Evolutionary conservation across 2,888 invertebrate genomes (phyloP), one percentile per base, ranked within the genome.

Genomic region (Calameuta idolon): DNA sequence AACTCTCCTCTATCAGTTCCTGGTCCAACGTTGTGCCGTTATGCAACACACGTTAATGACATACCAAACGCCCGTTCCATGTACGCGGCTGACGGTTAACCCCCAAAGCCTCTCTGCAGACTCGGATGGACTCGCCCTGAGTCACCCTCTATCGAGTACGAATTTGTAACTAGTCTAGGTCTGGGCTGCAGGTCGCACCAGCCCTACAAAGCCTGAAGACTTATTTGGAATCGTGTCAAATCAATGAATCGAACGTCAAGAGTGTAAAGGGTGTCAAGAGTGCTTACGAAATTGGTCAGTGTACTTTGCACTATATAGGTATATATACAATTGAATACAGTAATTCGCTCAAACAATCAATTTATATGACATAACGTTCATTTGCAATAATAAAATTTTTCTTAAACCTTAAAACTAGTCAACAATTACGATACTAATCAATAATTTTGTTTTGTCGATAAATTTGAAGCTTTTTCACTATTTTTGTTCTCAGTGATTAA

Each of bases 51-150:
- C 74, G 34, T 74, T 76, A 68, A 69, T 73, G 68, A 68, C 74
- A 73, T 15, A 82, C 80, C 85, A 82, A 82, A 86, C 85, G 86
- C 86, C 84, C 79, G 81, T 81, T 84, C 80, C 80, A 75, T 81
- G 81, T 81, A 82, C 79, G 82, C 77, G 83, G 81, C 80, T 77
- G 78, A 82, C 77, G 85, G 84, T 83, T 82, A 85, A 84, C 86
- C 84, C 75, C 81, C 74, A 68, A 55, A 34, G 78, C 40, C 23
- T 37, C 73, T 78, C 34, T 37, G 15, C 30, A 74, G 74, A 74
- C 35, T 30, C 74, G 33, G 23, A 31, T 33, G 31, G 71, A 71
- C 31, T 71, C 71, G 55, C 55, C 55, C 33, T 33, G 33, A 33
- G 3, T 55, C 23, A 55, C 55, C 23, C 55, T 31, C 71, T 31